Evolutionary conservation across 2,888 invertebrate genomes (phyloP).

Genomic region (Tyria jacobaeae): DNA sequence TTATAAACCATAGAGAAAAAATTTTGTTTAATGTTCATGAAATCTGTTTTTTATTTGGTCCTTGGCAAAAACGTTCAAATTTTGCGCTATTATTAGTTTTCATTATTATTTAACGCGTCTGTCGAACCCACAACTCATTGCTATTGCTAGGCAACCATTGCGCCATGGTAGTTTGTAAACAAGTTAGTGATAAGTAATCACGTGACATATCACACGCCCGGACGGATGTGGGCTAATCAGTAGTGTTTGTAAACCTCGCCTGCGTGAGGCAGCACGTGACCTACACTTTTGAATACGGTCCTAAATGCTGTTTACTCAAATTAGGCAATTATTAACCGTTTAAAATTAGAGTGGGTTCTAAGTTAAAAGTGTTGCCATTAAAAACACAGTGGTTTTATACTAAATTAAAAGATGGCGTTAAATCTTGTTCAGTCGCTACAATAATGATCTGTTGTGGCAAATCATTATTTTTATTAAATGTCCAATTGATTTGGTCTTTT

Average conservation of each 20-base stretch:
- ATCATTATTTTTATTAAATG: not conserved
- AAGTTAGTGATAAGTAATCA: slow-evolving; percentile 17
- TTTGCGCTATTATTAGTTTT: no score
- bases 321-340: not conserved
- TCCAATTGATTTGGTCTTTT: not conserved
- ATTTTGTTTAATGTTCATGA: no score
- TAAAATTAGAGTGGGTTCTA: not conserved
- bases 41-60: no score
- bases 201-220: slow-evolving; percentile 50
- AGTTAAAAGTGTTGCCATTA: not conserved
- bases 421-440: not conserved
- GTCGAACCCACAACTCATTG: slow-evolving; percentile 1
- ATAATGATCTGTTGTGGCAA: not conserved
- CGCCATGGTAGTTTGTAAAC: slow-evolving; percentile 18
- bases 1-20: not conserved
- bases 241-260: slow-evolving; percentile 59
- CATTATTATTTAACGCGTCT: not conserved
- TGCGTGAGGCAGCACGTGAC: slow-evolving; percentile 59
- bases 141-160: slow-evolving; percentile 6
- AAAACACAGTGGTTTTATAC: not conserved
- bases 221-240: slow-evolving; percentile 52
- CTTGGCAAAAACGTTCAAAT: no score
- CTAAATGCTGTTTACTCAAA: not conserved
- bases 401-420: not conserved
- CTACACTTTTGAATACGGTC: not conserved